phyloP scores from a whole-genome alignment of 2,113 vertebrate species.

The Neomonachus schauinslandi region DNA sequence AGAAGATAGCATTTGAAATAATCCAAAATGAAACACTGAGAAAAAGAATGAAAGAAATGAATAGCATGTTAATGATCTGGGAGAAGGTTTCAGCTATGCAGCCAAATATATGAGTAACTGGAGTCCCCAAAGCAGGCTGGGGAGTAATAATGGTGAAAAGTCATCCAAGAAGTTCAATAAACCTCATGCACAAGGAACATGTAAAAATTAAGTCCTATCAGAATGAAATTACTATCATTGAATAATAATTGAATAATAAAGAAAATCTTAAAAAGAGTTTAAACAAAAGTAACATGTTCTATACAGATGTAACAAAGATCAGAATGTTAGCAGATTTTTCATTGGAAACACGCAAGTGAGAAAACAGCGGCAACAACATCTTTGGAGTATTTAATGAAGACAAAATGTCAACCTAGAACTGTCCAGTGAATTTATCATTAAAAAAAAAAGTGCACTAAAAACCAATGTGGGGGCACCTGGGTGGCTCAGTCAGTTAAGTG shows the following conservation, averaged over 20 bases:
- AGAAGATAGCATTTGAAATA: background rate
- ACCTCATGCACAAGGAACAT: background rate
- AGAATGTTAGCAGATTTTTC: background rate
- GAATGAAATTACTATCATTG: background rate
- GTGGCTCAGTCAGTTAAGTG: too few relatives aligned
- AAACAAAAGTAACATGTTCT: background rate
- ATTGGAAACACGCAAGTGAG: background rate
- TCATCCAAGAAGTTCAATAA: background rate
- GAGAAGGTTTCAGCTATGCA: background rate
- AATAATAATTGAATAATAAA: background rate
- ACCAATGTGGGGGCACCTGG: background rate
- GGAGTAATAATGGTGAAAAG: background rate
- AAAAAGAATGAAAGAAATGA: background rate
- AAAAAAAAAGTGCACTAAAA: background rate
- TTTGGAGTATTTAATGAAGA: background rate
- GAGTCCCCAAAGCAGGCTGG: background rate
- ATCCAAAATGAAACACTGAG: background rate
- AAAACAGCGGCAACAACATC: background rate
- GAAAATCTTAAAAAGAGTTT: background rate
- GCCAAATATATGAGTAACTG: background rate
- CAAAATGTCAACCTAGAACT: background rate
- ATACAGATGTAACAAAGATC: background rate
- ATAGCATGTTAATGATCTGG: background rate
- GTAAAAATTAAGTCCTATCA: background rate
- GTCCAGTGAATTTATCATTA: background rate